phyloP scores from a whole-genome alignment of 2,797 vertebrate species.

The Remorina albescens region DNA sequence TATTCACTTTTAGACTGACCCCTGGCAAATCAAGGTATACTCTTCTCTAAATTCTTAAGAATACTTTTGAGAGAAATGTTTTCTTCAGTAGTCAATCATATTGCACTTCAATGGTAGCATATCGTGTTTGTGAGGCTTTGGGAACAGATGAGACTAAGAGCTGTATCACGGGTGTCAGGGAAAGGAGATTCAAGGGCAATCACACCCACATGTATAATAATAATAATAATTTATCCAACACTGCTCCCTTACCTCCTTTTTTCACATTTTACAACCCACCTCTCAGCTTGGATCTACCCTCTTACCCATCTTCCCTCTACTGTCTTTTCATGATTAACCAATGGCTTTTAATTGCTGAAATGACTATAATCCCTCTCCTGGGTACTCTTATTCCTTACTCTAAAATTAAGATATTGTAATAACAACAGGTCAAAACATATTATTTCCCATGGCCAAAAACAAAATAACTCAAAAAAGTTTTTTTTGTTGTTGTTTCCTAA shows the following conservation, averaged over 20 bases:
- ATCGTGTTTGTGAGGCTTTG: background rate
- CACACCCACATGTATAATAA: too few species aligned
- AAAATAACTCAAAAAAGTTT: too few species aligned
- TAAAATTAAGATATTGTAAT: background rate
- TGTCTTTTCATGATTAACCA: constrained; percentile 21
- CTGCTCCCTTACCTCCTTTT: background rate
- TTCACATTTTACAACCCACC: constrained; percentile 4
- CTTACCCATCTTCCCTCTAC: background rate
- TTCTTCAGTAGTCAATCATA: constrained; percentile 75
- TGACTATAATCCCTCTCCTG: background rate
- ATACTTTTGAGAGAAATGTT: constrained; percentile 24
- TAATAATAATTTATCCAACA: constrained; percentile 2
- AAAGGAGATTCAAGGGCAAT: constrained; percentile 1
- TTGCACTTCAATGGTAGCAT: constrained; percentile 72
- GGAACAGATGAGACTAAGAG: constrained; percentile 18
- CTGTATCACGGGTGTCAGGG: constrained; percentile 17
- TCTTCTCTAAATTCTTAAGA: constrained; percentile 17
- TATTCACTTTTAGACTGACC: constrained; percentile 9
- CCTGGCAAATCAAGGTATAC: constrained; percentile 20
- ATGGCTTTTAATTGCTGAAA: constrained; percentile 1
- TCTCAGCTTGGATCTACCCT: background rate
- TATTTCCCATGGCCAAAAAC: background rate
- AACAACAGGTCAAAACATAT: background rate
- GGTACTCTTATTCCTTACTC: background rate
- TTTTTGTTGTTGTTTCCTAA: too few species aligned